phyloP scores from a whole-genome alignment of 2,888 invertebrate genomes.

The Sesia bembeciformis region DNA sequence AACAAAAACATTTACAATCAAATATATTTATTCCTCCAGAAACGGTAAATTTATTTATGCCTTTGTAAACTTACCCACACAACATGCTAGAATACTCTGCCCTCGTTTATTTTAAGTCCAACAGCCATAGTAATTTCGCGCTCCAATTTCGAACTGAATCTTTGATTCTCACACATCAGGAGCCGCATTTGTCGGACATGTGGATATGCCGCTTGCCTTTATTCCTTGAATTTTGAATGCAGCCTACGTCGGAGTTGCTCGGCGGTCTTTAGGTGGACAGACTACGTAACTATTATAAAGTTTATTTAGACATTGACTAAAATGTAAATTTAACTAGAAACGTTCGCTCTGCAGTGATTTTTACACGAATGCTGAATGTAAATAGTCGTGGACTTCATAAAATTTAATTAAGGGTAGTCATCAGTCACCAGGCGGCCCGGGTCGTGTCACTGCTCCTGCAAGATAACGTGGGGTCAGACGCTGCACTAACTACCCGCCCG shows the following conservation, averaged over 20 bases:
- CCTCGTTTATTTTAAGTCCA: no score
- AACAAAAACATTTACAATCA: no score
- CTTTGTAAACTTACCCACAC: not conserved
- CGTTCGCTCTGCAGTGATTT: not conserved
- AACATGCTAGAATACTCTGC: no score
- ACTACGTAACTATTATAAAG: conserved; percentile 44
- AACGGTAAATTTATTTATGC: not conserved
- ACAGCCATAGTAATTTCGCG: conserved; percentile 21
- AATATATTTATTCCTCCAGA: not conserved
- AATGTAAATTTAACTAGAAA: not conserved
- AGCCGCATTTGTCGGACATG: conserved; percentile 35
- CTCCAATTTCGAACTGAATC: conserved; percentile 34
- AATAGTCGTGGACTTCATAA: conserved; percentile 31
- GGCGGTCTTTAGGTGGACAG: conserved; percentile 42
- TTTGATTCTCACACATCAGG: conserved; percentile 33
- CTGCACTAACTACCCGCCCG: conserved; percentile 50
- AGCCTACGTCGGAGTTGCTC: conserved; percentile 42
- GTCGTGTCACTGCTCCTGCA: conserved; percentile 56
- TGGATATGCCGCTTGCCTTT: conserved; percentile 41
- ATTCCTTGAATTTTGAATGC: conserved; percentile 57
- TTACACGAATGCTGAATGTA: not conserved
- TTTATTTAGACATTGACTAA: conserved; percentile 22
- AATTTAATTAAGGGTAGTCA: conserved; percentile 71
- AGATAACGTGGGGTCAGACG: conserved; percentile 69
- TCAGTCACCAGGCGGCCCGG: conserved; percentile 59